Evolutionary conservation across 2,113 vertebrate genomes (phyloP), one percentile per base, ranked within the genome.

Genomic region (Tylochromis polylepis): DNA sequence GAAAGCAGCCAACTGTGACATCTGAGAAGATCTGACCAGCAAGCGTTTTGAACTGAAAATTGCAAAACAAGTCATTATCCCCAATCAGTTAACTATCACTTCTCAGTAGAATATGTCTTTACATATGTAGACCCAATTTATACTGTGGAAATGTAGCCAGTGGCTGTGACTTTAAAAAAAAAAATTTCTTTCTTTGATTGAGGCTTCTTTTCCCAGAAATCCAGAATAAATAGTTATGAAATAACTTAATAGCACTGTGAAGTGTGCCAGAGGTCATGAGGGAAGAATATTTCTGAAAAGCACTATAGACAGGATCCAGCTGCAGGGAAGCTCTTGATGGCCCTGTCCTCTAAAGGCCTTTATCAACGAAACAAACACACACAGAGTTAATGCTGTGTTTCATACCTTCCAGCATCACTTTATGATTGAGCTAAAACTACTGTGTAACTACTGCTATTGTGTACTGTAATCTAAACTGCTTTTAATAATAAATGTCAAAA

Each of bases 251-350:
- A 78, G 24, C 18, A 55, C 49, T 90, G 89, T 53, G 70, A 90
- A 94, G 83, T 90, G 82, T 89, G 89, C 62, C 88, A 92, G 89
- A 94, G 91, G 87, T 92, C 89, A 91, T 12, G 14, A 43, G 46
- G 70, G 62, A 62, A 90, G 86, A 81, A 88, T 59, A 70, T n/a
- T 89, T 91, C 88, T 81, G 87, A 85, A 89, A 87, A 90, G 67
- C 81, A 72, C 60, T 67, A 79, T 29, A 81, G 90, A 95, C 95
- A 95, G 95, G 95, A 96, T 95, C 95, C 96, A 97, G 95, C 96
- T 97, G 96, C 91, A 95, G 86, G 90, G 88, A 96, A 93, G 93
- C 85, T 92, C 90, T 79, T 31, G 20, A 91, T 94, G 90, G 82
- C 90, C 87, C 53, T 85, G 91, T 95, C 93, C 93, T 96, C 92